Percentiles rank a stretch among this genome's conserved stretches.
phyloP scores from a whole-genome alignment of 1,140 invertebrate genomes.

The Neodiprion fabricii region DNA sequence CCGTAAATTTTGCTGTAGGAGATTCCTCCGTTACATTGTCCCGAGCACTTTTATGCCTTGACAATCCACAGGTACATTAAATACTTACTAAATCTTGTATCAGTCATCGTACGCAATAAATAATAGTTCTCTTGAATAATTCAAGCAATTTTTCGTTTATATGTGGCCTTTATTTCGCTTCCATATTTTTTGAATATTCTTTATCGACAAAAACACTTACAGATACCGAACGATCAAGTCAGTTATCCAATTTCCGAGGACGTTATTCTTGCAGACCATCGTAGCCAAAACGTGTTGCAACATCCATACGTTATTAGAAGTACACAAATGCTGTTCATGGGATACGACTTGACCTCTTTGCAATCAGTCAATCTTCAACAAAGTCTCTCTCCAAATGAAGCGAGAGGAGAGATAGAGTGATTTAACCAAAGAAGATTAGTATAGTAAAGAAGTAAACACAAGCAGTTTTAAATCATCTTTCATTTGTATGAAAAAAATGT shows the following conservation, averaged over 20 bases:
- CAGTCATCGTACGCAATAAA: no score
- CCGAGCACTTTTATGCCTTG: not conserved
- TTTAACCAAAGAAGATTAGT: no score
- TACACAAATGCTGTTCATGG: not conserved
- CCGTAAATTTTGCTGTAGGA: not conserved
- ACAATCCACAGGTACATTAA: not conserved
- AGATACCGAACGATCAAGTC: not conserved
- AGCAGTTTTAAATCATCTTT: no score
- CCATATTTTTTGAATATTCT: no score
- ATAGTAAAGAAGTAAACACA: no score
- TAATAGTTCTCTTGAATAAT: no score
- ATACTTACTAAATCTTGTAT: no score
- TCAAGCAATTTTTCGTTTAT: no score
- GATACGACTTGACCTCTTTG: not conserved
- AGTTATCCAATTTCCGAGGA: constrained; percentile 1
- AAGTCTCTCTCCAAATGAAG: not conserved
- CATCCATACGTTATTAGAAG: not conserved
- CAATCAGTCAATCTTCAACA: not conserved
- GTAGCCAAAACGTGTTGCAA: not conserved
- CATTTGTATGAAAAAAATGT: no score
- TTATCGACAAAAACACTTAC: not conserved
- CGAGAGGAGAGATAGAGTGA: no score
- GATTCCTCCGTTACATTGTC: not conserved
- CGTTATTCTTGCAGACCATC: not conserved
- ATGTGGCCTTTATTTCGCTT: no score